These are phyloP conservation scores for Archocentrus centrarchus DNA, from an alignment of 2,113 vertebrate species.

Conservation along the genomic window DNA sequence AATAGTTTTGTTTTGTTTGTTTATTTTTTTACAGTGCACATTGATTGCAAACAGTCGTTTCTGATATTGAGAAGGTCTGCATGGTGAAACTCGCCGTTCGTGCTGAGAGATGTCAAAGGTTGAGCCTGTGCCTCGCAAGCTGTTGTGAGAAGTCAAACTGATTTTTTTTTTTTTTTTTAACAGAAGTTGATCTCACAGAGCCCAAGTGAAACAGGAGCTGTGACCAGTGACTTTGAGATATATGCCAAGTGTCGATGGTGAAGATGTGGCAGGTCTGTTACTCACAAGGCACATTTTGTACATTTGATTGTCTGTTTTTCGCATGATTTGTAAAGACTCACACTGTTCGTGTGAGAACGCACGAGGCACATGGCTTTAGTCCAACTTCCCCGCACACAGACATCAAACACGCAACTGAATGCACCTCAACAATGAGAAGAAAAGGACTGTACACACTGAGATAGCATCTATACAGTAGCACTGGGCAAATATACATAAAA, in stretches of 20 bases:
- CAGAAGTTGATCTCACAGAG: constrained; percentile 39
- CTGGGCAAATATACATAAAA: constrained; percentile 77
- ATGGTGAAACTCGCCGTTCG: constrained; percentile 50
- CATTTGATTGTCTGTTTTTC: constrained; percentile 77
- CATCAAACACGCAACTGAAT: constrained; percentile 61
- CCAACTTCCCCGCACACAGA: constrained; percentile 69
- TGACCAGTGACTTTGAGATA: constrained; percentile 48
- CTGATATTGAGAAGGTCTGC: constrained; percentile 59
- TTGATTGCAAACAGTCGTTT: constrained; percentile 73
- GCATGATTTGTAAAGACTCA: constrained; percentile 57
- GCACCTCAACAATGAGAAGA: constrained; percentile 60
- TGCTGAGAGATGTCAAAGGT: constrained; percentile 69
- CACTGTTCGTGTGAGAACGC: constrained; percentile 53
- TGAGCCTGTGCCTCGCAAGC: constrained; percentile 74
- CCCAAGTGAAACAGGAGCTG: constrained; percentile 48
- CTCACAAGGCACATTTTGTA: constrained; percentile 80
- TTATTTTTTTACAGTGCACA: constrained; percentile 72
- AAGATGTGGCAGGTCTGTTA: constrained; percentile 61
- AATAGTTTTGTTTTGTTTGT: constrained; percentile 5
- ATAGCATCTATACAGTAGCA: constrained; percentile 78
- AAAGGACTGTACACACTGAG: constrained; percentile 72
- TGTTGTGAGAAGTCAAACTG: constrained; percentile 37
- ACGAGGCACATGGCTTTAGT: constrained; percentile 77
- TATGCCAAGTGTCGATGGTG: constrained; percentile 59
- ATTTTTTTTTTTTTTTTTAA: not conserved